Conservation (phyloP, 1,140 invertebrate genomes). For the Hylaeus anthracinus region DNA sequence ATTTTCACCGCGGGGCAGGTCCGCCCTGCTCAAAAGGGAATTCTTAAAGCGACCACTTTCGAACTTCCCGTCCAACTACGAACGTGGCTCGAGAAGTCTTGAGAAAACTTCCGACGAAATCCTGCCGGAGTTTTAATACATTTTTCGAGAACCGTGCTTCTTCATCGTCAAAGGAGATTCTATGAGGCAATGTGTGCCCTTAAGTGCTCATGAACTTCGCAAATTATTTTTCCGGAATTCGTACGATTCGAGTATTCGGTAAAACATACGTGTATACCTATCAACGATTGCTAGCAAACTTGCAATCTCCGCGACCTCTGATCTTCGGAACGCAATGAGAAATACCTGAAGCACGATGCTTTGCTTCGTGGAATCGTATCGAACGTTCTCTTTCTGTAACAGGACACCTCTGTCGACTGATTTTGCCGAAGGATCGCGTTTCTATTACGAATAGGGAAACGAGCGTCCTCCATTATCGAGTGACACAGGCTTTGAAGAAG, state of each 20-base stretch:
- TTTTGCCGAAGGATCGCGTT: conserved; percentile 44
- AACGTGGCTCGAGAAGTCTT: conserved; percentile 32
- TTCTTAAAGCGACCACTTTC: conserved; percentile 42
- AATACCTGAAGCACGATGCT: conserved; percentile 10
- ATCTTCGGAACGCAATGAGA: conserved; percentile 21
- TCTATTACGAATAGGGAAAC: conserved; percentile 19
- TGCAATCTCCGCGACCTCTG: background rate
- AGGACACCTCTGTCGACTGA: conserved; percentile 22
- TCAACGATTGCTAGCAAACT: background rate
- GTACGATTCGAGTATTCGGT: too few species aligned
- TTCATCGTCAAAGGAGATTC: background rate
- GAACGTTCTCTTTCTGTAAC: conserved; percentile 34
- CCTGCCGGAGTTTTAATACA: conserved; percentile 41
- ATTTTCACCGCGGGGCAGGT: conserved; percentile 33
- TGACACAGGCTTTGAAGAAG: background rate
- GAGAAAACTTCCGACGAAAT: conserved; percentile 14
- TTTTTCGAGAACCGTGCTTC: conserved; percentile 22
- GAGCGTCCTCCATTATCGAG: conserved; percentile 43
- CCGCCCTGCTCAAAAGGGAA: conserved; percentile 26
- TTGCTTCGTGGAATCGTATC: conserved; percentile 25
- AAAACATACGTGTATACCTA: too few species aligned
- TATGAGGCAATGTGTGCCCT: background rate
- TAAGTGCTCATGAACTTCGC: background rate
- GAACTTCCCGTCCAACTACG: conserved; percentile 15
- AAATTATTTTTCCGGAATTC: background rate